Evolutionary conservation across 2,797 vertebrate genomes (phyloP), one percentile per base, ranked within the genome.

Genomic region (Argentina silus): DNA sequence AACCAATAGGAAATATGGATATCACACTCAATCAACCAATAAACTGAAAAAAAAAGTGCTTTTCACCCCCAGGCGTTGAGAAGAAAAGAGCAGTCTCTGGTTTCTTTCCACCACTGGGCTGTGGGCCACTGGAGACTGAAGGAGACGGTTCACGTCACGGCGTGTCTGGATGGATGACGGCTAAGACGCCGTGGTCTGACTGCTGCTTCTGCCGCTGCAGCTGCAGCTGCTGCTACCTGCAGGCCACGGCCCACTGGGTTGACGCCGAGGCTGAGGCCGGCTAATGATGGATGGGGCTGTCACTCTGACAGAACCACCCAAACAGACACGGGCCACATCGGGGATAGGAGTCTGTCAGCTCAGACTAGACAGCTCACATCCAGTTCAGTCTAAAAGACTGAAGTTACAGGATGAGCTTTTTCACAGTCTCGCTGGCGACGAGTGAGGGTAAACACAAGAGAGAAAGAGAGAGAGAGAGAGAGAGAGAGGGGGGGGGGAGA

Each of bases 141-240:
- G 27, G 27, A 36, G 27, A 4, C 27, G 27, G 27, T 36, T 36
- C 27, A 36, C 4, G 27, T 36, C 27, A 36, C 27, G 2, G 2
- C 27, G 27, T 36, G 27, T 36, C 27, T 36, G 27, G 27, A 36
- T 36, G 27, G 27, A 36, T 36, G 27, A 36, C 1, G 27, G 27
- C 27, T 36, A 36, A 36, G 4, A 4, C 27, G 27, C 27, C 27
- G 4, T 36, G 27, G 27, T 36, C 27, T 36, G 27, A 1, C 27
- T 36, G 27, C 27, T 36, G 27, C 27, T 36, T 1, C 27, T 36
- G 27, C n/a, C n/a, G n/a, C n/a, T n/a, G n/a, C n/a, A 57, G n/a
- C 77, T 79, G 81, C 83, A 81, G 79, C 79, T 82, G 74, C 57
- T 65, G 66, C 47, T 77, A 83, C 81, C 74, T 87, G 81, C 74